Conservation (phyloP, 2,797 vertebrate genomes). For the Rhinoraja longicauda region DNA sequence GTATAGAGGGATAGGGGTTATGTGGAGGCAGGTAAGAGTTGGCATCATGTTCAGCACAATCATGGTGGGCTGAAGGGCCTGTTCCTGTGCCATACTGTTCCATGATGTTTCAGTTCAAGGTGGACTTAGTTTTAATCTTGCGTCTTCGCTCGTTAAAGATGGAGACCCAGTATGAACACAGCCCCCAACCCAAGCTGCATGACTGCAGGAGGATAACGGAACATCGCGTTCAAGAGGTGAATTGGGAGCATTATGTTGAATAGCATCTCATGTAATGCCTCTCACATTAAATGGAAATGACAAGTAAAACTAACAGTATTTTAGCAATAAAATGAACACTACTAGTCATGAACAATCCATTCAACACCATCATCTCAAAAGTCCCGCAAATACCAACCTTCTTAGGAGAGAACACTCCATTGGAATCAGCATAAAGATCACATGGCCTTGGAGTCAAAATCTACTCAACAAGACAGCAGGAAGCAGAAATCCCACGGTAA, state of each 20-base stretch:
- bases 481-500: conserved; percentile 40
- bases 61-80: no score
- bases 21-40: no score
- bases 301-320: neutral
- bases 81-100: no score
- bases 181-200: neutral
- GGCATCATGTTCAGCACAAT: no score
- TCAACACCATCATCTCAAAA: neutral
- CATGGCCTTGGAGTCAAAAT: conserved; percentile 74
- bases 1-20: no score
- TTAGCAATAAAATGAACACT: neutral
- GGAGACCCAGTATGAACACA: fast-evolving
- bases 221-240: no score
- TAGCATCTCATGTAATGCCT: neutral
- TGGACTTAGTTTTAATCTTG: neutral
- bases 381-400: conserved; percentile 70
- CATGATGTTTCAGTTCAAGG: neutral
- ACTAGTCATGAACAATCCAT: neutral
- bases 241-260: neutral
- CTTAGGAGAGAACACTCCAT: conserved; percentile 86
- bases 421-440: conserved; percentile 83
- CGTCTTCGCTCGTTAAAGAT: neutral
- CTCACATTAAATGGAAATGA: no score
- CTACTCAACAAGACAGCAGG: conserved; percentile 58
- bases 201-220: neutral